Conservation (phyloP, 2,113 vertebrate genomes). For the Pygoscelis adeliae region DNA sequence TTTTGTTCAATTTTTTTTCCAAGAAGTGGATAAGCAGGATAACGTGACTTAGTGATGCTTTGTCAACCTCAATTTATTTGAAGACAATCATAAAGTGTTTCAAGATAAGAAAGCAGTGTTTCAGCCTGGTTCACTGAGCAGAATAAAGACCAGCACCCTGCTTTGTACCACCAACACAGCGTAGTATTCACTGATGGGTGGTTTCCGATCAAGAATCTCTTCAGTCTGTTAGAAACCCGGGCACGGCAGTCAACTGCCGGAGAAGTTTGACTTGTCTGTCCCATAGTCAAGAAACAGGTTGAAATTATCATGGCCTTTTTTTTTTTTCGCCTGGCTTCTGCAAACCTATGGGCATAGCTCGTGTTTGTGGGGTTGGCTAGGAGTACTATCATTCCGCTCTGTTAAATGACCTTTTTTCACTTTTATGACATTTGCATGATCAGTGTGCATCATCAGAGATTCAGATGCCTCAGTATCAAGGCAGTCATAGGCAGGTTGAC, state of each 20-base stretch:
- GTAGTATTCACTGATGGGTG: background rate
- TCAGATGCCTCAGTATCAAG: background rate
- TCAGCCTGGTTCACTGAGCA: background rate
- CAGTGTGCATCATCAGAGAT: background rate
- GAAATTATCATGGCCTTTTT: background rate
- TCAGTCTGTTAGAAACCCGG: background rate
- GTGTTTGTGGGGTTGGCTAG: background rate
- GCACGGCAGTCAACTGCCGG: background rate
- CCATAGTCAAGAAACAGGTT: background rate
- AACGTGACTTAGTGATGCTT: conserved; percentile 8
- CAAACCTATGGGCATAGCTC: background rate
- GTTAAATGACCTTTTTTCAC: background rate
- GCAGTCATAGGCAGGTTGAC: background rate
- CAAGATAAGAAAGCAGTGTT: background rate
- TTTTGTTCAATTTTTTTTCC: background rate
- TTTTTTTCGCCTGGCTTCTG: background rate
- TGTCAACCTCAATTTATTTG: conserved; percentile 14
- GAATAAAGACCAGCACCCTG: background rate
- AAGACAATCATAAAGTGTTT: conserved; percentile 19
- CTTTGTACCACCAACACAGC: background rate
- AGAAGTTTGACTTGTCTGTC: background rate
- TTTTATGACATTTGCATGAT: background rate
- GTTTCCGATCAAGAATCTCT: background rate
- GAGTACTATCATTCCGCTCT: background rate
- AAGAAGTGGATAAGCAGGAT: background rate